phyloP scores from a whole-genome alignment of 2,113 vertebrate genomes.

The Diadophis punctatus region DNA sequence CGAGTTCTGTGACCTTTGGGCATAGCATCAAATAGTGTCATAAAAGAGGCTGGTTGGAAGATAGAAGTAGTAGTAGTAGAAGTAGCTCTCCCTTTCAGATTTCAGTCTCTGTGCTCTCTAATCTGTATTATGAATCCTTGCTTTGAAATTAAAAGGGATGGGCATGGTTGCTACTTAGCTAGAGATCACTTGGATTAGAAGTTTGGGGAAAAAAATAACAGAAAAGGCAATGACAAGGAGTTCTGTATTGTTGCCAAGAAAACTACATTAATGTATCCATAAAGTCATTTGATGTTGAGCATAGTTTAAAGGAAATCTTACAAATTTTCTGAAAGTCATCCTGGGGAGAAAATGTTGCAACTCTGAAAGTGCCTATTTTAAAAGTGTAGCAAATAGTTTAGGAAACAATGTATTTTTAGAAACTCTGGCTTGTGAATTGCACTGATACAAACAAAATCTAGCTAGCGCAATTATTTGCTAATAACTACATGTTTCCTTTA shows the following conservation, averaged over 20 bases:
- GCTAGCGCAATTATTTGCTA: not conserved
- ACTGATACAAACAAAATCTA: not conserved
- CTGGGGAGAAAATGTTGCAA: not conserved
- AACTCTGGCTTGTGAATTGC: not conserved
- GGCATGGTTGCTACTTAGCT: not conserved
- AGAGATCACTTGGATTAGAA: not conserved
- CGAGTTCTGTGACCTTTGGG: constrained; percentile 2
- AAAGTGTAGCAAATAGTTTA: not conserved
- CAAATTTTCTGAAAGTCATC: not conserved
- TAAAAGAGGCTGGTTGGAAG: constrained; percentile 13
- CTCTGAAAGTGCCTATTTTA: not conserved
- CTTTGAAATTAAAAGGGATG: not conserved
- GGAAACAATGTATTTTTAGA: not conserved
- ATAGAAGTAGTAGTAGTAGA: not conserved
- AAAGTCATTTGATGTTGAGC: not conserved
- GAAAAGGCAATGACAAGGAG: not conserved
- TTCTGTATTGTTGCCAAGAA: not conserved
- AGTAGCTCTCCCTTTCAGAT: constrained; percentile 16
- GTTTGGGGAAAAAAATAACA: not conserved
- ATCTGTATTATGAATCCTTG: constrained; percentile 27
- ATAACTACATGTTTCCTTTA: not conserved
- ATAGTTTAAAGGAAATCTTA: not conserved
- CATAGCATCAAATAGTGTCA: not conserved
- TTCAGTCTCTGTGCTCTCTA: not conserved
- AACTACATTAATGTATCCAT: not conserved